Conservation (phyloP, 2,888 invertebrate genomes). For the Conomelus anceps region DNA sequence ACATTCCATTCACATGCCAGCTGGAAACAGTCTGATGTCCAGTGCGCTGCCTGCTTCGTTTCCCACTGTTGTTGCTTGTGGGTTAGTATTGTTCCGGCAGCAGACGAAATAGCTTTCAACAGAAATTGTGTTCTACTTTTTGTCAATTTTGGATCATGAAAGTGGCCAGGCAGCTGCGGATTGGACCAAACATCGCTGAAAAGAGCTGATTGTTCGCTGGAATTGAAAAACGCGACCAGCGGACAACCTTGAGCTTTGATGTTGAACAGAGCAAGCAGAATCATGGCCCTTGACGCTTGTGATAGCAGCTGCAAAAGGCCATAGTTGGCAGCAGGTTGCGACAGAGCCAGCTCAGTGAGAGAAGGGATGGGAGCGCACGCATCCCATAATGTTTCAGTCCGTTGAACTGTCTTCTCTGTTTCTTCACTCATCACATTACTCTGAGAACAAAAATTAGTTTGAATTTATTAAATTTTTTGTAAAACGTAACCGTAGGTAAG, state of each 20-base stretch:
- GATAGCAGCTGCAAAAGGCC: conserved; percentile 73
- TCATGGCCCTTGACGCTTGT: conserved; percentile 67
- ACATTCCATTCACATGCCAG: conserved; percentile 73
- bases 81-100: conserved; percentile 64
- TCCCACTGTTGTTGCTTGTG: conserved; percentile 41
- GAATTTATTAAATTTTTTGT: conserved; percentile 36
- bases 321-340: conserved; percentile 65
- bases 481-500: neutral
- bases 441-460: conserved; percentile 28
- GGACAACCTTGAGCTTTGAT: conserved; percentile 62
- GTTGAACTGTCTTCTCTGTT: neutral
- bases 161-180: conserved; percentile 53
- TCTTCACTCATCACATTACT: conserved; percentile 21
- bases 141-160: conserved; percentile 61
- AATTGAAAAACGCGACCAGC: conserved; percentile 69
- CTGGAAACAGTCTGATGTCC: conserved; percentile 65
- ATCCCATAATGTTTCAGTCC: conserved; percentile 29
- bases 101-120: conserved; percentile 62
- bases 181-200: conserved; percentile 46
- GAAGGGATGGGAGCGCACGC: conserved; percentile 47
- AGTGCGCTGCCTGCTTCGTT: conserved; percentile 43
- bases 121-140: conserved; percentile 64
- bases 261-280: conserved; percentile 71
- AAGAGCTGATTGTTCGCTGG: conserved; percentile 47
- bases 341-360: conserved; percentile 69